Conservation (phyloP, 1,140 invertebrate species). For the Drosophila bifasciata region DNA sequence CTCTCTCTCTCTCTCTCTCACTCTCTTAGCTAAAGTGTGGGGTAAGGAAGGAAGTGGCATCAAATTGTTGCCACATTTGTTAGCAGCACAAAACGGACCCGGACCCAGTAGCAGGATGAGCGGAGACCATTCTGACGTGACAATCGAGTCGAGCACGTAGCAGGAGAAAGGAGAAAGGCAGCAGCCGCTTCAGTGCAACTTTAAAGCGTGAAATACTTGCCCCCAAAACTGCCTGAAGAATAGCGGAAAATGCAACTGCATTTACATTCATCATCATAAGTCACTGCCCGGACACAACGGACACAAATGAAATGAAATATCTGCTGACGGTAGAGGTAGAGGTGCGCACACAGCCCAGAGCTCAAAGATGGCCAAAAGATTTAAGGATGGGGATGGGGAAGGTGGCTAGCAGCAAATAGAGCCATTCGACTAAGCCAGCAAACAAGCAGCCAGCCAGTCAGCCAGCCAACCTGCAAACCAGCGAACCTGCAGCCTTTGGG, state of each 20-base stretch:
- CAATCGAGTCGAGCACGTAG: constrained; percentile 67
- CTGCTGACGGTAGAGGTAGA: constrained; percentile 45
- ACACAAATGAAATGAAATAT: constrained; percentile 79
- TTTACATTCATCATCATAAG: constrained; percentile 84
- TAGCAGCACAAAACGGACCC: constrained; percentile 5
- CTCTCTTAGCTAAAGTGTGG: no score
- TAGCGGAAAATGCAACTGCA: constrained; percentile 53
- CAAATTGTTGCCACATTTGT: constrained; percentile 50
- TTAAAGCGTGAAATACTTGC: constrained; percentile 48
- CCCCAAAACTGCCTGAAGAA: constrained; percentile 50
- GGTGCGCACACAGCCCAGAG: constrained; percentile 27
- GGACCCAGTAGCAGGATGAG: constrained; percentile 4
- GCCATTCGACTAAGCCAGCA: constrained; percentile 54
- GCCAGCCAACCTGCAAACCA: constrained; percentile 22
- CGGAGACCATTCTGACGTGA: constrained; percentile 67
- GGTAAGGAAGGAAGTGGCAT: background rate
- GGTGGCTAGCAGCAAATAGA: constrained; percentile 33
- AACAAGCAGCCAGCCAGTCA: constrained; percentile 40
- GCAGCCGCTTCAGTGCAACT: constrained; percentile 7
- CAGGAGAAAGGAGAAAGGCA: constrained; percentile 5
- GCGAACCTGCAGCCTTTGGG: constrained; percentile 52
- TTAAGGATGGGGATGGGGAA: background rate
- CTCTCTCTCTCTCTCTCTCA: no score
- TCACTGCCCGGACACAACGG: constrained; percentile 62
- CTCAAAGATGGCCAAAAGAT: background rate